These are phyloP conservation scores for Theretra japonica DNA, from an alignment of 2,888 invertebrate species.

Conservation along the genomic window DNA sequence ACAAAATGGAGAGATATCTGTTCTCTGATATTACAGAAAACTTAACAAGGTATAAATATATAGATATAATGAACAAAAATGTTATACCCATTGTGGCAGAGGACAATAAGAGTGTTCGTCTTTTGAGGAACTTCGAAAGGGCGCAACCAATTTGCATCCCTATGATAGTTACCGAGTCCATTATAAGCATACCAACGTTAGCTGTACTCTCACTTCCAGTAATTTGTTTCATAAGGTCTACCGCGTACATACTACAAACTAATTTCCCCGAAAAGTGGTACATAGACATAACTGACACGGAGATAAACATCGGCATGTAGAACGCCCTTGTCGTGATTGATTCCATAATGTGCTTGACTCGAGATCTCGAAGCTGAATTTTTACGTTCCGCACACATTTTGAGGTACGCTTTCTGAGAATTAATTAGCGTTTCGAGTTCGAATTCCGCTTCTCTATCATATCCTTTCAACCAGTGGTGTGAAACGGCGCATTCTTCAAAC, in stretches of 20 bases:
- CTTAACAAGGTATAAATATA: conserved; percentile 60
- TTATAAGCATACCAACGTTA: conserved; percentile 63
- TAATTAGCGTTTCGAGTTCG: conserved; percentile 53
- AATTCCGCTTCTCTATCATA: conserved; percentile 47
- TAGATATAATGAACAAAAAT: conserved; percentile 58
- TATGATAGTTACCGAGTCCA: conserved; percentile 66
- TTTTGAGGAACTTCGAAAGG: conserved; percentile 54
- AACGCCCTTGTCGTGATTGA: conserved; percentile 52
- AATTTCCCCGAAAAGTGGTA: conserved; percentile 63
- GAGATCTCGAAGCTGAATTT: conserved; percentile 36
- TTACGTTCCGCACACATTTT: conserved; percentile 37
- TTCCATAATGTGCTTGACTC: conserved; percentile 41
- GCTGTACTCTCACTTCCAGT: conserved; percentile 57
- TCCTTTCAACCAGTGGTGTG: conserved; percentile 60
- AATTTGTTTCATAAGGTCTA: conserved; percentile 60
- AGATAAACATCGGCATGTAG: conserved; percentile 57
- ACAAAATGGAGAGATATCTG: conserved; percentile 52
- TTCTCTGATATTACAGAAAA: conserved; percentile 51
- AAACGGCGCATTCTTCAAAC: conserved; percentile 54
- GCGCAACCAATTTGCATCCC: conserved; percentile 65
- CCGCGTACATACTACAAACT: conserved; percentile 59
- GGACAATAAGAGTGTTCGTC: conserved; percentile 57
- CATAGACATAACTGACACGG: conserved; percentile 51
- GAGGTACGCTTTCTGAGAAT: conserved; percentile 50
- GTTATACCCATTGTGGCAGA: conserved; percentile 55